A percentile compares a stretch with the other conserved stretches of the same genome.
Conservation (phyloP, 2,113 vertebrate genomes). For the Talpa occidentalis region DNA sequence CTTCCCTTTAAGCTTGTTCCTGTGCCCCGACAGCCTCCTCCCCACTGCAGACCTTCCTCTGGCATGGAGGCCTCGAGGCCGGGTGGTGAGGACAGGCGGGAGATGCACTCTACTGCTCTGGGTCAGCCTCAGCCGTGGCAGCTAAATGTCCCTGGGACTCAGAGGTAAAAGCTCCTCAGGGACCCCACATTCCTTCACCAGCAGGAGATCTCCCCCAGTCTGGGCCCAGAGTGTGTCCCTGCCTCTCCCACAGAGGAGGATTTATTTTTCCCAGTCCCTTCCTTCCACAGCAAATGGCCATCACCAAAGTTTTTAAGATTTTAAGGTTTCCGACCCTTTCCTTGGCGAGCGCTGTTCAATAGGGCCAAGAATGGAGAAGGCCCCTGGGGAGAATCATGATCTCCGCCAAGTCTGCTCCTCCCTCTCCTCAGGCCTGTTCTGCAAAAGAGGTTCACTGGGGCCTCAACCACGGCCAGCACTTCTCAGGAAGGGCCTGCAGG, state of each 20-base stretch:
- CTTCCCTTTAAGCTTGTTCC: background rate
- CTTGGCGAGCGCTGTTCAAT: background rate
- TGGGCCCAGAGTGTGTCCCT: background rate
- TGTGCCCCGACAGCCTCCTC: background rate
- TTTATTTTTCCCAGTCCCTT: background rate
- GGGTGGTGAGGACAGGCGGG: background rate
- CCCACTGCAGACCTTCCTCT: background rate
- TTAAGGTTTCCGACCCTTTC: background rate
- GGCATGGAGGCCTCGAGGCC: background rate
- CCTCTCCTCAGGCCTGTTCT: background rate
- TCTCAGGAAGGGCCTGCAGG: background rate
- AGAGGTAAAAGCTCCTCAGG: background rate
- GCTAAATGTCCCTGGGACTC: background rate
- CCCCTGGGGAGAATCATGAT: fast-evolving
- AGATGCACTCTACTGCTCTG: background rate
- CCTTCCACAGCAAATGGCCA: background rate
- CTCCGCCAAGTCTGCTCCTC: background rate
- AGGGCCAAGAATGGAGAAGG: background rate
- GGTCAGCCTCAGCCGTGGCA: background rate
- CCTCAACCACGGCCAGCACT: fast-evolving
- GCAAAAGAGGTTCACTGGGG: background rate
- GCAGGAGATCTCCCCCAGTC: no score
- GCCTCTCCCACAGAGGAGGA: background rate
- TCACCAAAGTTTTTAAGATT: background rate
- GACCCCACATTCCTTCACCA: background rate